Percentiles rank a stretch among this genome's conserved stretches.
These are phyloP conservation scores for Drosophila tristis DNA, from an alignment of 1,140 invertebrate species.

Conservation along the genomic window DNA sequence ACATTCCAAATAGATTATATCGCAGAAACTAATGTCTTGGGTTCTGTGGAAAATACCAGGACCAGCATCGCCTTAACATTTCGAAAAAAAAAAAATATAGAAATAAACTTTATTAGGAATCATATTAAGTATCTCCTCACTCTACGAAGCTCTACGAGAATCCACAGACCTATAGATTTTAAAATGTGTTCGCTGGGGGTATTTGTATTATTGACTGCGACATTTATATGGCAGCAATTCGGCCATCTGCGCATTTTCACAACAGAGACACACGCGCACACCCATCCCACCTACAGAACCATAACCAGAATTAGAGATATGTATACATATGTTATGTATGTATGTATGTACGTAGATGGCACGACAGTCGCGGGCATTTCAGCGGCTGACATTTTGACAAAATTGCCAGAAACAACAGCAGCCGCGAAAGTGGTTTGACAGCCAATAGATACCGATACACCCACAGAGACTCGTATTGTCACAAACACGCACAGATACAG, in stretches of 20 bases:
- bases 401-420: constrained; percentile 34
- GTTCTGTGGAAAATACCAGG: too few relatives aligned
- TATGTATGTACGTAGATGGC: constrained; percentile 33
- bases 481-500: too few relatives aligned
- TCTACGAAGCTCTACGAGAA: too few relatives aligned
- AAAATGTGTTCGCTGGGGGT: constrained; percentile 43
- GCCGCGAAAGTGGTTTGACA: constrained; percentile 31
- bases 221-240: constrained; percentile 63
- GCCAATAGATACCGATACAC: constrained; percentile 33
- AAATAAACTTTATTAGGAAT: background rate
- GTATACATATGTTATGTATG: constrained; percentile 11
- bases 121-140: too few relatives aligned
- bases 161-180: constrained; percentile 44
- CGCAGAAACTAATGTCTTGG: too few relatives aligned
- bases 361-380: constrained; percentile 54
- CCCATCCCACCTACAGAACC: background rate
- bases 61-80: too few relatives aligned
- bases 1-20: too few relatives aligned
- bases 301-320: background rate
- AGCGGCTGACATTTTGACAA: constrained; percentile 62
- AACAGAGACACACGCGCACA: constrained; percentile 53
- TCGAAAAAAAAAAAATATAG: too few relatives aligned
- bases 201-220: constrained; percentile 72
- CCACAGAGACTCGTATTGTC: too few relatives aligned
- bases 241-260: constrained; percentile 75